Conservation (phyloP, 1,140 invertebrate species). For the Calephelis nemesis region DNA sequence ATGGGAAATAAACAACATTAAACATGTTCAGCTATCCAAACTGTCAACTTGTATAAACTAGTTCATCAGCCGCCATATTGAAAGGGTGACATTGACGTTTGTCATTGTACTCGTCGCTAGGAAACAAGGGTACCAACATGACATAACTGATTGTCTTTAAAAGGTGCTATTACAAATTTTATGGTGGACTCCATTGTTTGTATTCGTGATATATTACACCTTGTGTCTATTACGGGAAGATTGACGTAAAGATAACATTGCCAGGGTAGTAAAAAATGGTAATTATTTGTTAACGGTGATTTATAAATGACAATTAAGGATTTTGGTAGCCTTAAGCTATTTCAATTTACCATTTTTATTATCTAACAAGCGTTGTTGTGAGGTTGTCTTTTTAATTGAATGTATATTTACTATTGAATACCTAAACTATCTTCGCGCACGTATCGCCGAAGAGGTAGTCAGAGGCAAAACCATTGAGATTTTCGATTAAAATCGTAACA, state of each 20-base stretch:
- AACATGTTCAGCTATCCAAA: not conserved
- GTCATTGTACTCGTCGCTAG: slow-evolving; percentile 9
- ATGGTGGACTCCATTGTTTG: slow-evolving; percentile 8
- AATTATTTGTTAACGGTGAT: not conserved
- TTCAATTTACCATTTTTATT: too few relatives aligned
- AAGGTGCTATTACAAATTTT: slow-evolving; percentile 14
- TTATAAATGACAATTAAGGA: too few relatives aligned
- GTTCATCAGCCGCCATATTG: slow-evolving; percentile 7
- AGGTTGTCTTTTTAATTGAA: too few relatives aligned
- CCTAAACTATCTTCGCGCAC: too few relatives aligned
- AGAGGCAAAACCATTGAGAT: too few relatives aligned
- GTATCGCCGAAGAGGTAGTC: too few relatives aligned
- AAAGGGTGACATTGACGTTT: slow-evolving; percentile 7
- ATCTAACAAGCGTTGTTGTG: too few relatives aligned
- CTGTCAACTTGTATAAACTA: slow-evolving; percentile 15
- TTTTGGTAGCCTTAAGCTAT: too few relatives aligned
- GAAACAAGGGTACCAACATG: slow-evolving; percentile 11
- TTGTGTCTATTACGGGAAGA: slow-evolving; percentile 9
- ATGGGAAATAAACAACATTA: slow-evolving; percentile 3
- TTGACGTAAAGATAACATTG: slow-evolving; percentile 1
- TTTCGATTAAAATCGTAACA: too few relatives aligned
- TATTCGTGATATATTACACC: slow-evolving; percentile 3
- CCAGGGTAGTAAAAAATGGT: not conserved
- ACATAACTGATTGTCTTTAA: slow-evolving; percentile 12
- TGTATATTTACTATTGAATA: too few relatives aligned